These are phyloP conservation scores for Oryzias dopingdopingensis DNA, from an alignment of 2,797 vertebrate species.

Conservation along the genomic window DNA sequence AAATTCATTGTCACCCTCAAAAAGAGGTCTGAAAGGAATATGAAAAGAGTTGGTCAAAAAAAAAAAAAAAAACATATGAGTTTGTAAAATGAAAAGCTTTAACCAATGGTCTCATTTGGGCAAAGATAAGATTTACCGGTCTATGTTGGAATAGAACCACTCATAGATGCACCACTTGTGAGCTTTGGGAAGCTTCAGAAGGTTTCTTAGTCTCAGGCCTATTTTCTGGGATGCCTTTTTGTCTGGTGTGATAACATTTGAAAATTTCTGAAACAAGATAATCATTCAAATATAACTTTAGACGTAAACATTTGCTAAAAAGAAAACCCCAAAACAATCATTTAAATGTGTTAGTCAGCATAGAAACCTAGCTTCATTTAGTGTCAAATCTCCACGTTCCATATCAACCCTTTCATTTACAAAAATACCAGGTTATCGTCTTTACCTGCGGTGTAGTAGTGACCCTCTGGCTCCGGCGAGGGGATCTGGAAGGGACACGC, in stretches of 20 bases:
- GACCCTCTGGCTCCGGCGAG: slow-evolving; percentile 93
- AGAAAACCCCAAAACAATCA: not conserved
- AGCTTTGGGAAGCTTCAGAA: slow-evolving; percentile 97
- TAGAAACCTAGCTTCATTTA: too few relatives aligned
- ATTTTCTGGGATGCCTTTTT: slow-evolving; percentile 97
- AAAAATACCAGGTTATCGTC: not conserved
- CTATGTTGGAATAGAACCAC: slow-evolving; percentile 99
- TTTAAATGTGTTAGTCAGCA: too few relatives aligned
- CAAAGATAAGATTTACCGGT: slow-evolving; percentile 81
- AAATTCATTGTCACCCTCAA: slow-evolving; percentile 99
- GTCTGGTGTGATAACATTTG: slow-evolving; percentile 88
- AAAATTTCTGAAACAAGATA: slow-evolving; percentile 82
- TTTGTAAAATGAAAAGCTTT: not conserved
- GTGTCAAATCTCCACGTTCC: not conserved
- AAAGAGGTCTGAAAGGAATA: slow-evolving; percentile 85
- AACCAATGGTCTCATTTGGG: not conserved
- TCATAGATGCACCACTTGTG: slow-evolving; percentile 99
- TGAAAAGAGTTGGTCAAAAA: not conserved
- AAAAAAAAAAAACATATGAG: not conserved
- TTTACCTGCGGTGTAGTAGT: slow-evolving; percentile 89
- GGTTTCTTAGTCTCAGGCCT: slow-evolving; percentile 93
- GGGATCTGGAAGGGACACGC: slow-evolving; percentile 88
- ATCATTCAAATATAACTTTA: too few relatives aligned
- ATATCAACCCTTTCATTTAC: not conserved
- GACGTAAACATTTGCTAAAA: not conserved